These are phyloP conservation scores for Galerucella nymphaeae DNA, from an alignment of 2,888 invertebrate species.

Conservation along the genomic window DNA sequence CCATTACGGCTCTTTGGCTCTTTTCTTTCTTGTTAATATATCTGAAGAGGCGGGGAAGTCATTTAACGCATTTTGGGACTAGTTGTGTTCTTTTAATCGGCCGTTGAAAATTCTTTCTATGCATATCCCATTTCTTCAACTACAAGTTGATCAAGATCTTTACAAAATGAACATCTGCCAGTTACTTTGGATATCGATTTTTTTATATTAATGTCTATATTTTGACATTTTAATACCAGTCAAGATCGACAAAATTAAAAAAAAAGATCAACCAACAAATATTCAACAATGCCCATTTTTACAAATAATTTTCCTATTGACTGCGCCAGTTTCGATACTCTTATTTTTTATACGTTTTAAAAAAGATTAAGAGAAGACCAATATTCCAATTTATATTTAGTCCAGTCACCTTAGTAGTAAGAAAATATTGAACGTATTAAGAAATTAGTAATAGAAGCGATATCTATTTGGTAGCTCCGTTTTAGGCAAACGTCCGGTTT, in stretches of 20 bases:
- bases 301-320: too few relatives aligned
- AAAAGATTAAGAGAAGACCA: too few relatives aligned
- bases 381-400: too few relatives aligned
- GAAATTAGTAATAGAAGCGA: slow-evolving; percentile 31
- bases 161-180: slow-evolving; percentile 32
- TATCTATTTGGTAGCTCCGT: slow-evolving; percentile 54
- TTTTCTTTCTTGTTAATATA: slow-evolving; percentile 41
- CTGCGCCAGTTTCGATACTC: too few relatives aligned
- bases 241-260: too few relatives aligned
- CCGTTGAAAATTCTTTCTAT: slow-evolving; percentile 38
- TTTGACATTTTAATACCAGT: not conserved
- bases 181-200: slow-evolving; percentile 7
- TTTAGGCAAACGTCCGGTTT: slow-evolving; percentile 58
- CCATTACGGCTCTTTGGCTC: slow-evolving; percentile 39
- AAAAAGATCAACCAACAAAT: too few relatives aligned
- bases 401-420: not conserved
- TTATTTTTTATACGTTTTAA: too few relatives aligned
- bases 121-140: slow-evolving; percentile 32
- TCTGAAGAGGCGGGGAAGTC: slow-evolving; percentile 46
- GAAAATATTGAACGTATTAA: slow-evolving; percentile 12
- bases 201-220: not conserved
- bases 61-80: slow-evolving; percentile 45
- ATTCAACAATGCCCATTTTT: too few relatives aligned
- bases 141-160: slow-evolving; percentile 28
- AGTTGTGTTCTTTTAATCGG: slow-evolving; percentile 41